Base-by-base conservation (phyloP, 2,113 vertebrate species). In the Microcebus murinus region DNA sequence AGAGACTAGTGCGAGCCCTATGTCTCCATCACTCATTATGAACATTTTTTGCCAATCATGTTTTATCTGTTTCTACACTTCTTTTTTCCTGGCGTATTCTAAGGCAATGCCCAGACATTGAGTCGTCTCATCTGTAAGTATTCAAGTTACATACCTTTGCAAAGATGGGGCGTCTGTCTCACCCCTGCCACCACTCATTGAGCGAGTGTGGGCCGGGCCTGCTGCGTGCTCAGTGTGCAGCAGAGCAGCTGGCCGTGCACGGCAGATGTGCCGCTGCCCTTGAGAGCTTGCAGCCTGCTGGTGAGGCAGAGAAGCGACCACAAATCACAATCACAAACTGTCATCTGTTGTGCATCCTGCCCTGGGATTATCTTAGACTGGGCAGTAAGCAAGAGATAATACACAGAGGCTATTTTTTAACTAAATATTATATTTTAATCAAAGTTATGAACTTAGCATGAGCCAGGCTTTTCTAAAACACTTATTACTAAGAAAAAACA, bases 401-500 rank as follows among this genome's bases (percentile, higher is more conserved):
- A 68, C 36, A 27, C 13, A 13, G 31, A 77, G 63, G 65, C 77
- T 79, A 8, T n/a, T 68, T 68, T 50, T 57, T 10, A 23, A 50
- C 83, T 59, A 89, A 65, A 59, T 90, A 55, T 50, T 91, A 11
- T 81, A 42, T 68, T 87, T 87, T 76, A 76, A 71, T 48, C 8
- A 65, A 95, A 83, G 11, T 76, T 87, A 25, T n/a, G 45, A 85
- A 83, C 25, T 90, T 52, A 57, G 34, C 67, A 89, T 89, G 88
- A 81, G n/a, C 68, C 67, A 81, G 68, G 23, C 45, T 87, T 36
- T 77, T 90, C 45, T 81, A 31, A 86, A 89, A 86, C 74, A 68
- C 8, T 57, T 84, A 39, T 11, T 89, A 82, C 18, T 81, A 76
- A 55, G 59, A 88, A 52, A 61, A 52, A 80, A 63, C 25, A 73